Evolutionary conservation across 2,888 invertebrate genomes (phyloP), one percentile per base, ranked within the genome.

Genomic region (Acleris cristana): DNA sequence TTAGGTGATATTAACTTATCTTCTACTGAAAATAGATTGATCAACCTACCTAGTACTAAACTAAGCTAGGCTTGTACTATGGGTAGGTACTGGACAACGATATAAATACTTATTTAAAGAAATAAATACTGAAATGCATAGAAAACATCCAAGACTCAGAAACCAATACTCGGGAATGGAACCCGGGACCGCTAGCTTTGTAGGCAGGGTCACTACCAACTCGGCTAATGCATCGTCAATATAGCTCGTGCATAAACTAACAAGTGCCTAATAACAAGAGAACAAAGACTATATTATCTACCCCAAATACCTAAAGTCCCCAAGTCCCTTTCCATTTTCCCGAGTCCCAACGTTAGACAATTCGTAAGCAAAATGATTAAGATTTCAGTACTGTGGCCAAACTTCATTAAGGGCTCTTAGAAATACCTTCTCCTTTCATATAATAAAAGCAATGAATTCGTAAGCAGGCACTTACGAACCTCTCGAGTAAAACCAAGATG

Each of bases 401-500:
- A 76, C 70, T 76, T 76, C 71, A 72, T 76, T 69, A 75, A 75
- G 73, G 73, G 76, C 77, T 76, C 74, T 7, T 40, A 53, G 53
- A 54, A 63, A 63, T 58, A 55, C 49, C 58, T 67, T 54, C 67
- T 23, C 67, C 23, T 58, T 57, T 51, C 52, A 58, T 60, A 67
- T 58, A 63, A 67, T 58, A 58, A 48, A 62, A 56, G 57, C 63
- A 80, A 80, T 71, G 75, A 78, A 76, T 76, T 72, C 54, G 63
- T 75, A 78, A 80, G 78, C 72, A 76, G 73, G 71, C 76, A 78
- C 77, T 80, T 78, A 78, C 74, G 74, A 74, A 72, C 76, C 76
- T 76, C 74, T 72, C 69, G 69, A 72, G 73, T 73, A 67, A 58
- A 63, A 62, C 53, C 26, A 18, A 62, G 61, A 63, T 7, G 53